Percentiles rank a stretch among this genome's conserved stretches.
phyloP scores from a whole-genome alignment of 2,113 vertebrate species.

The Hassar affinis region DNA sequence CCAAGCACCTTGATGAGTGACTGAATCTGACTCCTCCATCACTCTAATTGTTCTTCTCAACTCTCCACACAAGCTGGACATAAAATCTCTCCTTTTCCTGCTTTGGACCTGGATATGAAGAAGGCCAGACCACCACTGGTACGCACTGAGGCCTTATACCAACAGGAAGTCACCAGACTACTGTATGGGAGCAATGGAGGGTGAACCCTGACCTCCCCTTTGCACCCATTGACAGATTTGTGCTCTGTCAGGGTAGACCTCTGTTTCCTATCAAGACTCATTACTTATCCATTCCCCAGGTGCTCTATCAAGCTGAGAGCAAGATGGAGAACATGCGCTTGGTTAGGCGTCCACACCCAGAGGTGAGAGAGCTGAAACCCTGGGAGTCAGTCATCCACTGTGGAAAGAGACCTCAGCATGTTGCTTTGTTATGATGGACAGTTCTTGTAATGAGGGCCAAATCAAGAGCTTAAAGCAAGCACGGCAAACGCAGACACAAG shows the following conservation, averaged over 20 bases:
- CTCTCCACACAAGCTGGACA: constrained; percentile 7
- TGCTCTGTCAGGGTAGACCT: constrained; percentile 29
- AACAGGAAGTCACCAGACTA: constrained; percentile 57
- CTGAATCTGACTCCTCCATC: constrained; percentile 29
- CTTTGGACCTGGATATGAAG: constrained; percentile 17
- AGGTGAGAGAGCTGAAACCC: constrained; percentile 32
- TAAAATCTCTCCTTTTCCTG: constrained; percentile 16
- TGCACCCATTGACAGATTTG: constrained; percentile 62
- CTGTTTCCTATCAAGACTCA: constrained; percentile 20
- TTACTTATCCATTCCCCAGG: constrained; percentile 76
- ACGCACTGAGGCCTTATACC: constrained; percentile 4
- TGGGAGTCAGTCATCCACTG: constrained; percentile 46
- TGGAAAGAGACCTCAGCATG: constrained; percentile 50
- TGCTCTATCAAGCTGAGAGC: constrained; percentile 53
- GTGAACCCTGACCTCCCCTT: constrained; percentile 42
- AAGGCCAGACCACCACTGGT: constrained; percentile 32
- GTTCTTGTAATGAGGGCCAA: constrained; percentile 32
- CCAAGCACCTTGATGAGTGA: constrained; percentile 42
- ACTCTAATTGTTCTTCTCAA: constrained; percentile 32
- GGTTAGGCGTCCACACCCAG: constrained; percentile 15
- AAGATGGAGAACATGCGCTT: constrained; percentile 13
- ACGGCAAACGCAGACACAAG: constrained; percentile 52
- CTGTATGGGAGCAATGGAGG: constrained; percentile 50
- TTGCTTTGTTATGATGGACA: constrained; percentile 47
- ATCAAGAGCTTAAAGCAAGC: constrained; percentile 49